phyloP scores from a whole-genome alignment of 2,888 invertebrate species.

The Venusia cambrica region DNA sequence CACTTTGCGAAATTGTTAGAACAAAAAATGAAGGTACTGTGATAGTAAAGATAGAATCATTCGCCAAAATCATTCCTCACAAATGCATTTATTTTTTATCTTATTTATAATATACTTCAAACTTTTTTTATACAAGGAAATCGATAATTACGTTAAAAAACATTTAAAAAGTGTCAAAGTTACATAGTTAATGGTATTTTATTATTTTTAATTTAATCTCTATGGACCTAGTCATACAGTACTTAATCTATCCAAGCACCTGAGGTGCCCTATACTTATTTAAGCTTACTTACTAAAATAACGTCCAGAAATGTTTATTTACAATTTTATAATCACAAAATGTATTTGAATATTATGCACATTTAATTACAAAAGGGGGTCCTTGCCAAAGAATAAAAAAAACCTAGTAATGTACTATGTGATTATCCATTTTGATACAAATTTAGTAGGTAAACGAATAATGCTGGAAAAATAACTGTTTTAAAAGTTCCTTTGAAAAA shows the following conservation, averaged over 20 bases:
- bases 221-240: slow-evolving; percentile 25
- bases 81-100: slow-evolving; percentile 32
- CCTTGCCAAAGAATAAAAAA: slow-evolving; percentile 26
- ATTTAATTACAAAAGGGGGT: slow-evolving; percentile 26
- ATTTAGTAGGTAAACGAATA: too few relatives aligned
- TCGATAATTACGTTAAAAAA: too few relatives aligned
- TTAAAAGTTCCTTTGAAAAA: slow-evolving; percentile 1
- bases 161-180: slow-evolving; percentile 17
- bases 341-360: slow-evolving; percentile 35
- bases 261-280: slow-evolving; percentile 25
- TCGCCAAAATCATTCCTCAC: slow-evolving; percentile 39
- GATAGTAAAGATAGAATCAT: slow-evolving; percentile 60
- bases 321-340: slow-evolving; percentile 34
- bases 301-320: slow-evolving; percentile 45
- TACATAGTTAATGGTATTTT: too few relatives aligned
- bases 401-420: too few relatives aligned
- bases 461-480: too few relatives aligned
- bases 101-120: neutral
- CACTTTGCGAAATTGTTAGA: slow-evolving; percentile 42
- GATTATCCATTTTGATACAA: too few relatives aligned
- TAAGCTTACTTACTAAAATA: slow-evolving; percentile 25
- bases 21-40: slow-evolving; percentile 57
- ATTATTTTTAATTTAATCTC: slow-evolving; percentile 20
- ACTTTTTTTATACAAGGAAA: too few relatives aligned
- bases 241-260: slow-evolving; percentile 14